These are phyloP conservation scores for Paedocypris micromegethes DNA, from an alignment of 2,797 vertebrate species.

Conservation along the genomic window DNA sequence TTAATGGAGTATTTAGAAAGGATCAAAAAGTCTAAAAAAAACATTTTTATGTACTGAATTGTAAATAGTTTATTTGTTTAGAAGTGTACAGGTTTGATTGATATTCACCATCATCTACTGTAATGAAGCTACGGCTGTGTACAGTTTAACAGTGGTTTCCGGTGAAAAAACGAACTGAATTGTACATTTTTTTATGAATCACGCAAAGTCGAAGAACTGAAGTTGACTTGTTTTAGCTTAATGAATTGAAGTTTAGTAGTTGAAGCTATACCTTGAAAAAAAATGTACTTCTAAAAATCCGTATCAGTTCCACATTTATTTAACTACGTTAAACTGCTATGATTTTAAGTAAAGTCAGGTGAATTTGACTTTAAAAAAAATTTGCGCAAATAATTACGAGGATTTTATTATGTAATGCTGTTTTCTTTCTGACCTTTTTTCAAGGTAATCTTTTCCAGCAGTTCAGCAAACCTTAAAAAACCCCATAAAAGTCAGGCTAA, in stretches of 20 bases:
- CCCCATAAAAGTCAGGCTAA: neutral
- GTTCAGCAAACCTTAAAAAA: slow-evolving; percentile 1
- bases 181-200: slow-evolving; percentile 21
- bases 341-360: too few relatives aligned
- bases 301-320: too few relatives aligned
- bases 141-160: slow-evolving; percentile 54
- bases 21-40: neutral
- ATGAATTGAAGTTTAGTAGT: slow-evolving; percentile 14
- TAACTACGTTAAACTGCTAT: too few relatives aligned
- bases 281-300: too few relatives aligned
- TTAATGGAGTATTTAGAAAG: slow-evolving; percentile 3
- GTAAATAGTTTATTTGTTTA: slow-evolving; percentile 27
- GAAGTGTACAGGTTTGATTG: slow-evolving; percentile 29
- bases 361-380: too few relatives aligned
- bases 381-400: too few relatives aligned
- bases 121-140: slow-evolving; percentile 37
- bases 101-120: slow-evolving; percentile 23
- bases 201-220: slow-evolving; percentile 5
- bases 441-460: neutral
- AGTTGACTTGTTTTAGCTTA: slow-evolving; percentile 2
- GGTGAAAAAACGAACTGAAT: slow-evolving; percentile 20
- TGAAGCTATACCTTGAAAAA: too few relatives aligned
- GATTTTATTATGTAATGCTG: too few relatives aligned
- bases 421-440: too few relatives aligned
- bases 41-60: slow-evolving; percentile 10